These are phyloP conservation scores for Pterocles gutturalis DNA, from an alignment of 2,113 vertebrate species.

Conservation along the genomic window DNA sequence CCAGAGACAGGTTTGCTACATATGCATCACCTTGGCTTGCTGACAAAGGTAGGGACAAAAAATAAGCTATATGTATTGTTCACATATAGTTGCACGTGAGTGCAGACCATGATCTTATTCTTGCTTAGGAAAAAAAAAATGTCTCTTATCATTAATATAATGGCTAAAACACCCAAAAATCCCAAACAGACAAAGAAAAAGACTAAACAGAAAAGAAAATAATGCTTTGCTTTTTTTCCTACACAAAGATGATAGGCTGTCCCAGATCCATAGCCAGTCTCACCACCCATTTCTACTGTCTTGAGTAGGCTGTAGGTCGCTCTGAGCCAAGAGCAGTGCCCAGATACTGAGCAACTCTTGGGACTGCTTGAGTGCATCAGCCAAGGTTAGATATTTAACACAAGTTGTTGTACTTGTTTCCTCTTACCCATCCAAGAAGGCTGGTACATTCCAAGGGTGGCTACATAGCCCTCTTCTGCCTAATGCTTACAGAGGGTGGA, in stretches of 20 bases:
- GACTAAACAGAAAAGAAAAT: background rate
- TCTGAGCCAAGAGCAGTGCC: background rate
- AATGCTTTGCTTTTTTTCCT: background rate
- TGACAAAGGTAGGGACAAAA: background rate
- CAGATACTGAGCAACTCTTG: background rate
- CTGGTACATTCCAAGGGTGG: background rate
- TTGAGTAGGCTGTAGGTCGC: background rate
- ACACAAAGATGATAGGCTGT: background rate
- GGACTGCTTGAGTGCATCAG: background rate
- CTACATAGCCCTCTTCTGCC: background rate
- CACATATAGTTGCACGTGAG: background rate
- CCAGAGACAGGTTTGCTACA: background rate
- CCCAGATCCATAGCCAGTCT: background rate
- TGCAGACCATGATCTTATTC: background rate
- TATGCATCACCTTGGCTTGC: background rate
- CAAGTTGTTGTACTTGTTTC: background rate
- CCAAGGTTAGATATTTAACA: background rate
- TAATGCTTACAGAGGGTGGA: background rate
- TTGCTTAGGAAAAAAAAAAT: background rate
- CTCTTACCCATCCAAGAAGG: background rate
- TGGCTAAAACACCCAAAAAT: background rate
- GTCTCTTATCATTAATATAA: background rate
- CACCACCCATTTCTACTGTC: background rate
- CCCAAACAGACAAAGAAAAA: background rate
- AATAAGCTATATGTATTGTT: background rate